Base-by-base conservation (phyloP, 2,113 vertebrate genomes). In the Cettia cetti region DNA sequence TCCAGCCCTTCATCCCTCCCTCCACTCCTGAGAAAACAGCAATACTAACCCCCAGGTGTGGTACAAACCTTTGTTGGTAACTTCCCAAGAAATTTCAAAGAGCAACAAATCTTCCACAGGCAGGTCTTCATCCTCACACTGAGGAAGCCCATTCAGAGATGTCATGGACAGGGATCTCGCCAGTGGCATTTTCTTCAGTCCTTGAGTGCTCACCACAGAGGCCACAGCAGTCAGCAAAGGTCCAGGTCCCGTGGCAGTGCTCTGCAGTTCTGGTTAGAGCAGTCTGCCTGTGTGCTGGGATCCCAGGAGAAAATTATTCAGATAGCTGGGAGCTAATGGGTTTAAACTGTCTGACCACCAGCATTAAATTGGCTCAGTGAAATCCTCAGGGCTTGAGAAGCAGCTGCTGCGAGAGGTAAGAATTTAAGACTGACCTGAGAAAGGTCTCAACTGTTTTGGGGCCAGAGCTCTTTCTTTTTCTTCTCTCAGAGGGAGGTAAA, bases 1-100 rank as follows among this genome's bases (percentile, higher is more conserved):
- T 13, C 56, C 47, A 64, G 28, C 33, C 54, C 59, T 49, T 31
- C 47, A n/a, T 2, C 15, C 40, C 60, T 50, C 39, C 57, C 40
- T 42, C 71, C 15, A 8, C 16, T 37, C 53, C 45, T 2, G 0
- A 10, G 7, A 40, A 80, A 80, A 42, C 21, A 74, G 44, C 8
- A 3, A 37, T 26, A 28, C 7, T 7, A 31, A 54, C 28, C 49
- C 37, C 45, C 35, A 35, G 33, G 30, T 5, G 13, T 6, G 60
- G 53, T 82, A 97, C 98, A 91, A 86, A 99, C 99, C 99, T 99
- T 99, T 99, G 97, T 99, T 99, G 72, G 99, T 98, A 82, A 99
- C 99, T 95, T 99, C 99, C 99, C 99, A 99, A 56, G 99, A 96
- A 26, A 99, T 97, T 97, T 99, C 99, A 33, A 99, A 99, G 35